A percentile compares a stretch with the other conserved stretches of the same genome.
phyloP scores from a whole-genome alignment of 2,113 vertebrate species.

The Corythornis cristatus region DNA sequence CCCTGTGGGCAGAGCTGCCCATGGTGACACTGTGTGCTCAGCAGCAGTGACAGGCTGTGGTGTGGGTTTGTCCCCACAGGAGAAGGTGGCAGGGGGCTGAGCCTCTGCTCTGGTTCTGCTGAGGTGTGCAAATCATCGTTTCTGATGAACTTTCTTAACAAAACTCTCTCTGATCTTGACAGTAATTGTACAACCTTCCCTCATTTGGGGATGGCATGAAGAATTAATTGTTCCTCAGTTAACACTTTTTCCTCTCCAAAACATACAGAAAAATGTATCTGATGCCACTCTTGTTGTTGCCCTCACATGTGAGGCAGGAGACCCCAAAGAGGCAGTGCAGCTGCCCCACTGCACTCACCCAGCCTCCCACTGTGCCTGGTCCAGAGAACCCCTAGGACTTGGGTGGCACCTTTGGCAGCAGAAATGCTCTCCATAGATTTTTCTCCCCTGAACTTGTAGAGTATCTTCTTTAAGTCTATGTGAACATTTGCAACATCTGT shows the following conservation, averaged over 20 bases:
- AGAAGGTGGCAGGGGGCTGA: neutral
- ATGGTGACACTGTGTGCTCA: neutral
- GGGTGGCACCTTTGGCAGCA: neutral
- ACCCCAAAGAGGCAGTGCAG: neutral
- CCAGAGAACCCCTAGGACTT: neutral
- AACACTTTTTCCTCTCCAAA: neutral
- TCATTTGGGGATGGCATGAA: neutral
- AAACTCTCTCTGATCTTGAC: neutral
- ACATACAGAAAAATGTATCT: neutral
- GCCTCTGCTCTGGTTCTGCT: neutral
- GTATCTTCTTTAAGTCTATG: neutral
- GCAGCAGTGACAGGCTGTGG: fast-evolving
- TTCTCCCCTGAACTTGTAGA: neutral
- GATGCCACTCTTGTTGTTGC: neutral
- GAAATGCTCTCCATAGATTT: neutral
- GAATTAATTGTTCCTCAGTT: neutral
- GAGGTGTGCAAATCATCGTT: neutral
- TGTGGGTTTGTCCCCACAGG: neutral
- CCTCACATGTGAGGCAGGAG: neutral
- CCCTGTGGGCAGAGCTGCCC: neutral
- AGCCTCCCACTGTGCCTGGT: fast-evolving
- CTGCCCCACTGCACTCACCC: neutral
- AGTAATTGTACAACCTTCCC: neutral
- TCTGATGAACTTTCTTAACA: neutral
- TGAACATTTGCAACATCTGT: neutral